phyloP scores from a whole-genome alignment of 1,140 invertebrate species.

The Sminthurides bifidus region DNA sequence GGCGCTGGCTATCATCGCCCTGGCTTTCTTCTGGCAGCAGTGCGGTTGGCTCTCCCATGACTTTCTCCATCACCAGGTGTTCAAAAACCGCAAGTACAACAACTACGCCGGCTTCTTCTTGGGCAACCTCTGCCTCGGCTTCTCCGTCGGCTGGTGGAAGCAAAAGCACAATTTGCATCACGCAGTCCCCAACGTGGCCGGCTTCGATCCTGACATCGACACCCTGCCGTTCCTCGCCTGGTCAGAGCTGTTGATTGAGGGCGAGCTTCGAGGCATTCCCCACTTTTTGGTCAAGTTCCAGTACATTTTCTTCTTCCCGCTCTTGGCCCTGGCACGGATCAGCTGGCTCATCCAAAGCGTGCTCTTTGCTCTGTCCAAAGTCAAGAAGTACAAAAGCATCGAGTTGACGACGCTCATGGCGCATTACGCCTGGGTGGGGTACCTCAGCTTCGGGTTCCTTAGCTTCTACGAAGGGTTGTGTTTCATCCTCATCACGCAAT shows the following conservation, averaged over 20 bases:
- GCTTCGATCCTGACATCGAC: conserved; percentile 7
- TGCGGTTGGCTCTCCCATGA: conserved; percentile 5
- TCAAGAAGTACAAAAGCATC: neutral
- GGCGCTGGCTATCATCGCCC: conserved; percentile 1
- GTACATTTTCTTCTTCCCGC: conserved; percentile 7
- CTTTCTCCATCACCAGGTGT: conserved; percentile 4
- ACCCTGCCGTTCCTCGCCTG: conserved; percentile 5
- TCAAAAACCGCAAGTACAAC: conserved; percentile 3
- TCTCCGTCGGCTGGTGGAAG: conserved; percentile 4
- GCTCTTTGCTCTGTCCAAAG: neutral
- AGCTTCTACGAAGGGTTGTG: neutral
- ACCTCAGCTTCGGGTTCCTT: conserved; percentile 1
- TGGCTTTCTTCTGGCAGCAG: conserved; percentile 6
- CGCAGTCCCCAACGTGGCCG: conserved; percentile 2
- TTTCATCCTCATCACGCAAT: neutral
- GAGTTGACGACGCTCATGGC: neutral
- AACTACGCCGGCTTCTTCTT: neutral
- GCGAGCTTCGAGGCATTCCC: neutral
- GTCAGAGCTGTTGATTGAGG: neutral
- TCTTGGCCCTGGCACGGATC: neutral
- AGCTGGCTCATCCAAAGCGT: conserved; percentile 3
- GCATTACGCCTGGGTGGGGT: neutral
- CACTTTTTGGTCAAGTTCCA: conserved; percentile 7
- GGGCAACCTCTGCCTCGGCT: neutral
- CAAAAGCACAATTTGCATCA: conserved; percentile 4